These are phyloP conservation scores for Mesocentrotus franciscanus DNA, from an alignment of 53 echinoderm and acorn worm species.

Conservation along the genomic window DNA sequence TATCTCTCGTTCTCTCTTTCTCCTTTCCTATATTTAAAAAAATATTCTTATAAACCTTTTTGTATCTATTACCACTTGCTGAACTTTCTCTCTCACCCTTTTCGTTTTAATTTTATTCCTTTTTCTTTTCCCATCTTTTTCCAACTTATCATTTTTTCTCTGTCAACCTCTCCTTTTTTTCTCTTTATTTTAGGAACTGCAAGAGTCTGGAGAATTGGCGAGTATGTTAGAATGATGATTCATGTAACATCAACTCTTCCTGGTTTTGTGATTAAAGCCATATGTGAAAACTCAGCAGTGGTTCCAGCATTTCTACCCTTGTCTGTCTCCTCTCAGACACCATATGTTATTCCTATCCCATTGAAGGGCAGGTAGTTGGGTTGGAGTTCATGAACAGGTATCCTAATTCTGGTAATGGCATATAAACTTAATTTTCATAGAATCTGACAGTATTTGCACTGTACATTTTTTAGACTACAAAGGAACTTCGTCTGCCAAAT, in stretches of 20 bases:
- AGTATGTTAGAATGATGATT: constrained; percentile 63
- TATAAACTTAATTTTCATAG: no score
- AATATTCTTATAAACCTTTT: neutral
- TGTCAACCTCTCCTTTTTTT: neutral
- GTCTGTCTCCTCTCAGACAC: no score
- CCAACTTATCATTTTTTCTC: neutral
- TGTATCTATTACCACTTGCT: neutral
- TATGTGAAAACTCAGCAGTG: neutral
- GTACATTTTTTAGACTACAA: no score
- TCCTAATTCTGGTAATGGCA: neutral
- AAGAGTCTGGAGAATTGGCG: constrained; percentile 68
- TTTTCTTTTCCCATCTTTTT: neutral
- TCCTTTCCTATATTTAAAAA: neutral
- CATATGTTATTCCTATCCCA: no score
- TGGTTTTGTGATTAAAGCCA: neutral
- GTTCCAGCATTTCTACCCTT: neutral
- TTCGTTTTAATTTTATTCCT: no score
- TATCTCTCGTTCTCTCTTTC: constrained; percentile 11
- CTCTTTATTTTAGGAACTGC: constrained; percentile 67
- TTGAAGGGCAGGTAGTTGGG: no score
- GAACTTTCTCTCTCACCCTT: neutral
- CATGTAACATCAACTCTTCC: neutral
- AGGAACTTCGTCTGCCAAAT: no score
- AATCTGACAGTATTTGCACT: no score
- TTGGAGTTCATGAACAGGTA: neutral